Conservation (phyloP, 2,113 vertebrate species). For the Gymnarchus niloticus region DNA sequence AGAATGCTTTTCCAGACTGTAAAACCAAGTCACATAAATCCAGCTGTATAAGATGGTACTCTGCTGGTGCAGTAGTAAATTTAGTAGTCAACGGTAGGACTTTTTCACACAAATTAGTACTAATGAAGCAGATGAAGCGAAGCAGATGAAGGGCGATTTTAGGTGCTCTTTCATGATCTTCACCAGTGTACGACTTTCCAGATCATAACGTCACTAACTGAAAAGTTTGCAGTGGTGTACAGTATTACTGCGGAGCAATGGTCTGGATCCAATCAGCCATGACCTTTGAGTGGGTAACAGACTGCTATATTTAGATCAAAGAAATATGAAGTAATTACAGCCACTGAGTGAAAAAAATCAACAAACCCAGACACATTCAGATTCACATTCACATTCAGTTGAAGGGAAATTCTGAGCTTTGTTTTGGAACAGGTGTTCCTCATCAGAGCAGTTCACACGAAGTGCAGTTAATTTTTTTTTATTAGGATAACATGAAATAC, state of each 20-base stretch:
- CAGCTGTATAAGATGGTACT: background rate
- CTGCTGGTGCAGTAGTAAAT: too few relatives aligned
- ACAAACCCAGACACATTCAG: slow-evolving; percentile 15
- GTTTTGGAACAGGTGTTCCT: background rate
- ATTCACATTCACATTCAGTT: background rate
- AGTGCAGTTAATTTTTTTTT: background rate
- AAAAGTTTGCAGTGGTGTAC: background rate
- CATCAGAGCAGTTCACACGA: background rate
- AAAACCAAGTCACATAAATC: background rate
- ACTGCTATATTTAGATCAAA: slow-evolving; percentile 38
- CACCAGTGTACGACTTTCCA: background rate
- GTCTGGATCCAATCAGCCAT: slow-evolving; percentile 36
- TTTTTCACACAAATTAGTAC: background rate
- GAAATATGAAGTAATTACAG: slow-evolving; percentile 16
- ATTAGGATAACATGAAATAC: background rate
- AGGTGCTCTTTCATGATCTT: background rate
- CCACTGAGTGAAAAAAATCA: background rate
- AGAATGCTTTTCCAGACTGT: background rate
- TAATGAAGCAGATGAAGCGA: background rate
- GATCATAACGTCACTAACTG: slow-evolving; percentile 23
- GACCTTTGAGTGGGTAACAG: slow-evolving; percentile 25
- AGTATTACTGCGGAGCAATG: slow-evolving; percentile 27
- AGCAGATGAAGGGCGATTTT: background rate
- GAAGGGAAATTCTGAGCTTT: too few relatives aligned
- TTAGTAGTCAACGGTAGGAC: background rate